Conservation (phyloP, 2,113 vertebrate genomes). For the Gymnogyps californianus region DNA sequence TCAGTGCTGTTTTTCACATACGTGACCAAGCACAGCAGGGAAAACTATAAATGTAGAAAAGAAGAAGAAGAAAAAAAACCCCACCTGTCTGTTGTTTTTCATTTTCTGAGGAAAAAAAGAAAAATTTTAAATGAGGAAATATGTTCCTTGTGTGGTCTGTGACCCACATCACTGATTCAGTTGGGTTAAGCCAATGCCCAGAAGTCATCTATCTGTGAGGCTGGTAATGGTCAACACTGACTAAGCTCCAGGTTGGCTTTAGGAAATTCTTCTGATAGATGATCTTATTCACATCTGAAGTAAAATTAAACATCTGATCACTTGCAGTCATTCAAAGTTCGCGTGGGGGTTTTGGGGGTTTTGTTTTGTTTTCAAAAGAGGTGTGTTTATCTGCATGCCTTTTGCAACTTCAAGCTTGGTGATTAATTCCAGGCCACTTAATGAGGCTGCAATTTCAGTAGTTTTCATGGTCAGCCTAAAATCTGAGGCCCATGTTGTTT, state of each 20-base stretch:
- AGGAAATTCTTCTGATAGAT: background rate
- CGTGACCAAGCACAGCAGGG: background rate
- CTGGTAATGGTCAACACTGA: background rate
- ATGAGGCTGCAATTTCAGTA: background rate
- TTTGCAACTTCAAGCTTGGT: background rate
- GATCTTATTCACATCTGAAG: background rate
- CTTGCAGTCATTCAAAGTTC: background rate
- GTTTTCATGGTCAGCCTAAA: background rate
- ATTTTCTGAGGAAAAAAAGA: background rate
- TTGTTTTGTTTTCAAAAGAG: background rate
- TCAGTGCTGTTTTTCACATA: background rate
- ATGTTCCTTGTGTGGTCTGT: background rate
- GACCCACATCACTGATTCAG: background rate
- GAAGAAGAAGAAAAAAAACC: background rate
- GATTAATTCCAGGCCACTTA: background rate
- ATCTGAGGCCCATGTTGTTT: background rate
- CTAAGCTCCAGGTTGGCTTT: background rate
- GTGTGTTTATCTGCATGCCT: background rate
- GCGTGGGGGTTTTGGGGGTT: rapidly evolving
- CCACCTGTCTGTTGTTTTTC: background rate
- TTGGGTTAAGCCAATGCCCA: background rate
- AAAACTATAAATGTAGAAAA: background rate
- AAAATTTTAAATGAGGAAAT: background rate
- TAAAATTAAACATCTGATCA: background rate
- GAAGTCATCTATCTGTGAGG: background rate